These are phyloP conservation scores for Podarcis raffonei DNA, from an alignment of 2,113 vertebrate genomes.

Conservation along the genomic window DNA sequence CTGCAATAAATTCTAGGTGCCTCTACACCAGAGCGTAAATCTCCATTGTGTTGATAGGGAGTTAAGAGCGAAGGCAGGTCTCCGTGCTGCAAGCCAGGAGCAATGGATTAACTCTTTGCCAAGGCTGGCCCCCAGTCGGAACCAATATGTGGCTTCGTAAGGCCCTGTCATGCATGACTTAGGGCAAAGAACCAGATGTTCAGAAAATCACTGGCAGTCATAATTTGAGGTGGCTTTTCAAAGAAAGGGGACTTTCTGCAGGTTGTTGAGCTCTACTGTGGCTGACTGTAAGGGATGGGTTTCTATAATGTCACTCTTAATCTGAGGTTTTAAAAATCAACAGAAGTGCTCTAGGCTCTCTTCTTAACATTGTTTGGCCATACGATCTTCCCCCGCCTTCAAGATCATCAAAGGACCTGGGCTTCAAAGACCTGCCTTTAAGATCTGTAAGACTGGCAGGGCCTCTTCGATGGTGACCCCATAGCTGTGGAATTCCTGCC, in stretches of 20 bases:
- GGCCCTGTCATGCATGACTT: fast-evolving
- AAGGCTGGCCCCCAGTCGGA: neutral
- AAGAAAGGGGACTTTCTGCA: neutral
- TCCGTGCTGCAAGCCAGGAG: neutral
- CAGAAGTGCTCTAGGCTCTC: neutral
- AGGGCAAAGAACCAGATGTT: neutral
- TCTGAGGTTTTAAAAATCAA: too few relatives aligned
- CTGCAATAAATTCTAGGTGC: neutral
- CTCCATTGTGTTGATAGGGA: neutral
- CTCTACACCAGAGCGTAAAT: neutral
- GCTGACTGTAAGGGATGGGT: neutral
- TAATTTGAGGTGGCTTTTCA: neutral
- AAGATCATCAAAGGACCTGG: too few relatives aligned
- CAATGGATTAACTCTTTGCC: neutral
- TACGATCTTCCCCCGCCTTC: too few relatives aligned
- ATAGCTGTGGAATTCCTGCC: too few relatives aligned
- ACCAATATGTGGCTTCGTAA: neutral
- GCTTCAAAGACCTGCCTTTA: too few relatives aligned
- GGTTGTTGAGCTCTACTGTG: neutral
- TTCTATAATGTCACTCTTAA: too few relatives aligned
- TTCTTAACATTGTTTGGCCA: too few relatives aligned
- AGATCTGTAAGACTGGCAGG: too few relatives aligned
- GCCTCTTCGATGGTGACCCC: too few relatives aligned
- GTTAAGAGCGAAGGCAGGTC: neutral
- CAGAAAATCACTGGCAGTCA: neutral